Conservation (phyloP, 2,888 invertebrate genomes). For the Muscina levida region DNA sequence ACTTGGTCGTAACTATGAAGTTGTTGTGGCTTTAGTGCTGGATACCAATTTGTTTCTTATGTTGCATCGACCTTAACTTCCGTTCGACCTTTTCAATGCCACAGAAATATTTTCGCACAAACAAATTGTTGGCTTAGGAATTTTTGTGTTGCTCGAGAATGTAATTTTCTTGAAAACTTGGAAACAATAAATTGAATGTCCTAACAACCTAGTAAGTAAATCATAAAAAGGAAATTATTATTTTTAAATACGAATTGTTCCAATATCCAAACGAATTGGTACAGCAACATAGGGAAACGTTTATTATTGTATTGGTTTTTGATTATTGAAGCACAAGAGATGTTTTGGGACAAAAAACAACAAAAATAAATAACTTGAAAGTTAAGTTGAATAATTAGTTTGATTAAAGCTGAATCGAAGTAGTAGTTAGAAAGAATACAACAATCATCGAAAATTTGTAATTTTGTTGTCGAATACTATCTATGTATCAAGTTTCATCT, state of each 20-base stretch:
- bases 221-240: constrained; percentile 59
- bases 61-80: neutral
- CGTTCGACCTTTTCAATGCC: neutral
- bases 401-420: too few relatives aligned
- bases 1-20: neutral
- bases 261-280: too few relatives aligned
- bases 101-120: constrained; percentile 25
- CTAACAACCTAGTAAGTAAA: constrained; percentile 36
- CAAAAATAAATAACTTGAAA: too few relatives aligned
- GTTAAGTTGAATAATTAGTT: too few relatives aligned
- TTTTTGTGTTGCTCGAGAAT: constrained; percentile 37
- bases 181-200: constrained; percentile 28
- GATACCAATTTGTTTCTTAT: constrained; percentile 4
- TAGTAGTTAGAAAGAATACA: too few relatives aligned
- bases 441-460: too few relatives aligned
- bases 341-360: too few relatives aligned
- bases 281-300: too few relatives aligned
- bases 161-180: constrained; percentile 25
- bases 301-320: too few relatives aligned
- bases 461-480: too few relatives aligned
- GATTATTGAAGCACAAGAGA: too few relatives aligned
- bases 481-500: too few relatives aligned
- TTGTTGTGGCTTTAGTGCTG: constrained; percentile 45
- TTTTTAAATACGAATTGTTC: constrained; percentile 29
- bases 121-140: constrained; percentile 58